These are phyloP conservation scores for Bombus sylvicola DNA, from an alignment of 1,140 invertebrate genomes.

Conservation along the genomic window DNA sequence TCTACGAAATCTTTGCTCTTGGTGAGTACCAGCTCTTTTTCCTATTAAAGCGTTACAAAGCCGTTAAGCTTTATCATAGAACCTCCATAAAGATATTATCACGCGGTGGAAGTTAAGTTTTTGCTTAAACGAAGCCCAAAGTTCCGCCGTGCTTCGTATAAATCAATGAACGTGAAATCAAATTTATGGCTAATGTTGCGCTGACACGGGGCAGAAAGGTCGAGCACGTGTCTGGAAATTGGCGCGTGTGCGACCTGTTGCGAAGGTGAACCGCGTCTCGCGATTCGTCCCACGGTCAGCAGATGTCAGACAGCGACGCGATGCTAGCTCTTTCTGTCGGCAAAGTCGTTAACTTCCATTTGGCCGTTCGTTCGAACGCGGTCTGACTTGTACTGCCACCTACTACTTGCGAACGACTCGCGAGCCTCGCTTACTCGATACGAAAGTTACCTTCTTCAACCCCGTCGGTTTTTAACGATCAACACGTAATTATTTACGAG, in stretches of 20 bases:
- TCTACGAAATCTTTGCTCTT: not conserved
- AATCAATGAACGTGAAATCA: not conserved
- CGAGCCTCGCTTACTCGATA: constrained; percentile 73
- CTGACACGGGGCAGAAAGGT: not conserved
- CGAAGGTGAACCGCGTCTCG: not conserved
- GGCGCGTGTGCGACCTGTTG: constrained; percentile 64
- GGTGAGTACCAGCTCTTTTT: not conserved
- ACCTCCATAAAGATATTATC: not conserved
- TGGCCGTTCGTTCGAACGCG: constrained; percentile 25
- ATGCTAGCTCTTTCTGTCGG: constrained; percentile 58
- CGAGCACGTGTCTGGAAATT: constrained; percentile 20
- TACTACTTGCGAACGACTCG: constrained; percentile 68
- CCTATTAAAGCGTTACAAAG: not conserved
- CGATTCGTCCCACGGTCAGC: constrained; percentile 38
- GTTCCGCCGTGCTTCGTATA: not conserved
- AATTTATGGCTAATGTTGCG: not conserved
- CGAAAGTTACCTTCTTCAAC: constrained; percentile 67
- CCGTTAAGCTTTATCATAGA: too few species aligned
- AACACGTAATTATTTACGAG: not conserved
- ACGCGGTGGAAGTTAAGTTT: not conserved
- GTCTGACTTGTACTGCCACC: constrained; percentile 77
- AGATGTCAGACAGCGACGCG: constrained; percentile 71
- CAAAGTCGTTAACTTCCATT: constrained; percentile 49
- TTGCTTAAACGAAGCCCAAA: not conserved
- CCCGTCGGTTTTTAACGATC: not conserved